Percentiles rank a stretch among this genome's conserved stretches.
Evolutionary conservation across 23 tunicate species (phyloP).

Genomic region (Ascidia mentula): DNA sequence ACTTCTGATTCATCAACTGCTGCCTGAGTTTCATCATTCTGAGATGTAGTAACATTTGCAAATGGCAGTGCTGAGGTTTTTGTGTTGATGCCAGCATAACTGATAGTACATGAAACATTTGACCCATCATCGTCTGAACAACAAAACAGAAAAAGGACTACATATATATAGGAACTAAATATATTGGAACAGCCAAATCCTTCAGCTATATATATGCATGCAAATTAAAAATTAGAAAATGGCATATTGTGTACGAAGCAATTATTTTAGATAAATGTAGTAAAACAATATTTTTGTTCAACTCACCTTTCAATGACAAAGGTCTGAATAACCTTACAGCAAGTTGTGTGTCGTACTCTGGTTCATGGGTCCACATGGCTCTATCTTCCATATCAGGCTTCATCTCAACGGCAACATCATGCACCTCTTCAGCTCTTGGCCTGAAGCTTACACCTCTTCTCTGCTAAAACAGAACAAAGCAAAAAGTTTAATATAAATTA

Average conservation of each 20-base stretch:
- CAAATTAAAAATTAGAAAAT: not conserved
- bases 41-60: not conserved
- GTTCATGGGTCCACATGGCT: constrained; percentile 81
- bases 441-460: not conserved
- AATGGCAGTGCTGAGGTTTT: constrained; percentile 52
- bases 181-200: not conserved
- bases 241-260: not conserved
- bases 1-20: constrained; percentile 37
- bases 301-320: constrained; percentile 48
- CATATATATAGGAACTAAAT: constrained; percentile 9
- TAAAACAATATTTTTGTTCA: too few relatives aligned
- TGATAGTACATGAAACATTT: constrained; percentile 55
- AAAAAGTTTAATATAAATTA: not conserved
- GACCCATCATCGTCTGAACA: constrained; percentile 57
- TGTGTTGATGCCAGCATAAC: constrained; percentile 33
- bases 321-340: constrained; percentile 70
- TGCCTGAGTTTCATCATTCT: constrained; percentile 11
- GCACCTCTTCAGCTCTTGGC: constrained; percentile 20
- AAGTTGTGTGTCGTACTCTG: constrained; percentile 63
- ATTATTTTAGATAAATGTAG: too few relatives aligned
- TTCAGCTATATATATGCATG: too few relatives aligned
- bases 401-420: constrained; percentile 37
- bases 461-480: not conserved
- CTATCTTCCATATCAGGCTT: constrained; percentile 77
- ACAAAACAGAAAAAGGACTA: not conserved